Conservation (phyloP, 2,888 invertebrate genomes). For the Cheilosia vernalis region DNA sequence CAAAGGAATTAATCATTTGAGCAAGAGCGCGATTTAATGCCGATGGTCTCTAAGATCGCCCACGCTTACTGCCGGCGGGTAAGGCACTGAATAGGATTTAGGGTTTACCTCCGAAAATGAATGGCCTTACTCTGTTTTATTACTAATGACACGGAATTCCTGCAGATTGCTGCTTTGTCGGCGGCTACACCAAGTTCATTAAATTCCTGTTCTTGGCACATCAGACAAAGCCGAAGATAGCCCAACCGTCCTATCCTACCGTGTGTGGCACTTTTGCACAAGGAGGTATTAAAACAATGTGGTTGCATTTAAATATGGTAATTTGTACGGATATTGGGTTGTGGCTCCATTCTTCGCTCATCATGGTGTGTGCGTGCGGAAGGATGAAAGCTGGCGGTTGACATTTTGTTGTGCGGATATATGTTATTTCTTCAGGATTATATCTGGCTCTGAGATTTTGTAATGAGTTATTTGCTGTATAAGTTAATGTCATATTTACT, state of each 20-base stretch:
- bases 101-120: background rate
- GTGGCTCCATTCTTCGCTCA: constrained; percentile 9
- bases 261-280: background rate
- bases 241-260: background rate
- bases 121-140: background rate
- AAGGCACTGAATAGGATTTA: background rate
- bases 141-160: background rate
- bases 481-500: too few relatives aligned
- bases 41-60: background rate
- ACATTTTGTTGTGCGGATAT: constrained; percentile 17
- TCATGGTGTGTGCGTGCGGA: background rate
- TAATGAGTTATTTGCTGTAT: too few relatives aligned
- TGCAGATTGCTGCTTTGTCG: background rate
- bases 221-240: constrained; percentile 24
- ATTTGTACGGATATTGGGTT: constrained; percentile 50
- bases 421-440: constrained; percentile 1
- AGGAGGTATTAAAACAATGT: constrained; percentile 10
- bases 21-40: constrained; percentile 1
- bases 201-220: constrained; percentile 26
- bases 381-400: constrained; percentile 13
- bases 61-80: constrained; percentile 1
- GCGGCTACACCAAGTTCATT: constrained; percentile 20
- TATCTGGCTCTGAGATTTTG: too few relatives aligned
- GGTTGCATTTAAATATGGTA: constrained; percentile 60
- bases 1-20: constrained; percentile 21